These are phyloP conservation scores for Lasioglossum lativentre DNA, from an alignment of 2,888 invertebrate genomes.

Conservation along the genomic window DNA sequence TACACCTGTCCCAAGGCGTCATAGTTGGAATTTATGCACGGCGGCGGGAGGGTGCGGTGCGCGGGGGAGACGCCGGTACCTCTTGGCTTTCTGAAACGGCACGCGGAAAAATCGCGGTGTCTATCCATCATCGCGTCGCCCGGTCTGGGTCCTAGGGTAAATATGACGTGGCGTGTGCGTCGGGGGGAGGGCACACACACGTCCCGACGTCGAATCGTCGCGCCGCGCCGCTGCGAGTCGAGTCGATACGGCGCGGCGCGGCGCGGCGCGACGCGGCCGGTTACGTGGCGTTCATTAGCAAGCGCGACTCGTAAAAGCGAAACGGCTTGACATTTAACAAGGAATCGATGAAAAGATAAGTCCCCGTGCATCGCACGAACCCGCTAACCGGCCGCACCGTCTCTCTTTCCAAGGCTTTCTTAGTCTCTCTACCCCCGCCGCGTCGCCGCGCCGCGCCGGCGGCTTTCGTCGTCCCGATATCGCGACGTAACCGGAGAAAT, in stretches of 20 bases:
- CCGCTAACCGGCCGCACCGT: slow-evolving; percentile 59
- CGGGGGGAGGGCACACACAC: slow-evolving; percentile 36
- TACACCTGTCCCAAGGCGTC: slow-evolving; percentile 8
- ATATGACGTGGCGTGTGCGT: slow-evolving; percentile 59
- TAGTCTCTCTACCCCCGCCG: neutral
- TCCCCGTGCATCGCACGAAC: slow-evolving; percentile 67
- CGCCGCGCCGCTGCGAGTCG: slow-evolving; percentile 35
- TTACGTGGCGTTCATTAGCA: slow-evolving; percentile 72
- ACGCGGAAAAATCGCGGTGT: slow-evolving; percentile 49
- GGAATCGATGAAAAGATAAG: slow-evolving; percentile 73
- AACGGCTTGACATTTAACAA: slow-evolving; percentile 75
- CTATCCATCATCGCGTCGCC: slow-evolving; percentile 58
- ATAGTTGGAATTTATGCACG: slow-evolving; percentile 6
- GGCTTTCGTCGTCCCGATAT: slow-evolving; percentile 49
- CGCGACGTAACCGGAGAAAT: slow-evolving; percentile 44
- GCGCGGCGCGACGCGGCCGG: slow-evolving; percentile 37
- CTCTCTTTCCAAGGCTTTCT: slow-evolving; percentile 27
- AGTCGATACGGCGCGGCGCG: slow-evolving; percentile 23
- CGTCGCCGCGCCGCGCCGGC: neutral
- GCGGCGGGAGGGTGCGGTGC: neutral
- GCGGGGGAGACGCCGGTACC: neutral
- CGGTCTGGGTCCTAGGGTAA: slow-evolving; percentile 23
- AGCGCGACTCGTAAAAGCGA: slow-evolving; percentile 69
- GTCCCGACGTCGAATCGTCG: slow-evolving; percentile 37
- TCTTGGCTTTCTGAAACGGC: slow-evolving; percentile 15